These are phyloP conservation scores for Eulemur macaco DNA, from an alignment of 2,113 vertebrate species.

Conservation along the genomic window DNA sequence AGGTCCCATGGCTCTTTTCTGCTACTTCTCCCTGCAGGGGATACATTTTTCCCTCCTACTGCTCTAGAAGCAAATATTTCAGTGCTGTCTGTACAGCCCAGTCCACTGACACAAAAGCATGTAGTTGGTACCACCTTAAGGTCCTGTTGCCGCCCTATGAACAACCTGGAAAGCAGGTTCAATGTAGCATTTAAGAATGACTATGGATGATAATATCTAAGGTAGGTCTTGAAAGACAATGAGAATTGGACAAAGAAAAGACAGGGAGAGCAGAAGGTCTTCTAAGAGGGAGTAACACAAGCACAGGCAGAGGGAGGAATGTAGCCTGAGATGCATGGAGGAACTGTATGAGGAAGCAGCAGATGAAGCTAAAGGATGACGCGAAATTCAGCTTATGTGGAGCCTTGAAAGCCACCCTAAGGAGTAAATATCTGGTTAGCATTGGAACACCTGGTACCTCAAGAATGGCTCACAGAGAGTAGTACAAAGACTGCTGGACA, in stretches of 20 bases:
- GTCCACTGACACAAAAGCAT: background rate
- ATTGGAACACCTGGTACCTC: background rate
- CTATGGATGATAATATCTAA: background rate
- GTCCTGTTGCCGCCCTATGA: background rate
- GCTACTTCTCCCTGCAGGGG: background rate
- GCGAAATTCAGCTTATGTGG: accelerated
- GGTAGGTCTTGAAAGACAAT: background rate
- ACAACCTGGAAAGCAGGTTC: background rate
- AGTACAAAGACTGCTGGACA: background rate
- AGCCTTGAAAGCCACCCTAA: background rate
- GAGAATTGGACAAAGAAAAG: background rate
- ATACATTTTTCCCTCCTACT: background rate
- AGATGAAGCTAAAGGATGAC: background rate
- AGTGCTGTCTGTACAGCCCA: background rate
- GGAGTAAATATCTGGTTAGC: background rate
- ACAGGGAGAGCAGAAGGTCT: background rate
- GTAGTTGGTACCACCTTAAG: background rate
- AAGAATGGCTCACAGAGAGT: background rate
- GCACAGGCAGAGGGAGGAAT: accelerated
- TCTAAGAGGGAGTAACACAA: background rate
- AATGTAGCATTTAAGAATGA: background rate
- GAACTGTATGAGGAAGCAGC: too few species aligned
- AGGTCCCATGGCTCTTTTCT: background rate
- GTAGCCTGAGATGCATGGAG: accelerated
- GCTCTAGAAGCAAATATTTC: background rate